phyloP scores from a whole-genome alignment of 1,140 invertebrate species.

The Harpegnathos saltator region DNA sequence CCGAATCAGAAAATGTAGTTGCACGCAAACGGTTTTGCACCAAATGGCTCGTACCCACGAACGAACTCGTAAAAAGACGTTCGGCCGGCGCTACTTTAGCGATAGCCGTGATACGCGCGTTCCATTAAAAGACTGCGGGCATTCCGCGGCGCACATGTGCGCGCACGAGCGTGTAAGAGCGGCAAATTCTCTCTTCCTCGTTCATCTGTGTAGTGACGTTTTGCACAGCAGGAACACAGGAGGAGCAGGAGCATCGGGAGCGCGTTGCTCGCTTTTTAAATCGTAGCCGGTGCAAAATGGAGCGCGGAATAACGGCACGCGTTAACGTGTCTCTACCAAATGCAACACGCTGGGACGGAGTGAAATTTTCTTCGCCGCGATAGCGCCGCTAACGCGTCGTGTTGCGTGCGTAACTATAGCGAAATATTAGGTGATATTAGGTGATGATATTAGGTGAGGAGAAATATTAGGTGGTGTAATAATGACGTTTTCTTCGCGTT shows the following conservation, averaged over 20 bases:
- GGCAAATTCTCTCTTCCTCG: slow-evolving; percentile 26
- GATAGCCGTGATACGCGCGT: slow-evolving; percentile 54
- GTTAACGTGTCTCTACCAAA: slow-evolving; percentile 17
- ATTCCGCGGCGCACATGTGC: slow-evolving; percentile 1
- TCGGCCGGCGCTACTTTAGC: slow-evolving; percentile 56
- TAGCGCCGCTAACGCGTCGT: too few species aligned
- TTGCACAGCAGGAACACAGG: too few species aligned
- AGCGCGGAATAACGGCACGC: not conserved
- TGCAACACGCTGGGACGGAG: not conserved
- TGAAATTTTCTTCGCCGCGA: not conserved
- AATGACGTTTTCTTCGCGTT: too few species aligned
- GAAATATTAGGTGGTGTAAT: too few species aligned
- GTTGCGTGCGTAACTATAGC: too few species aligned
- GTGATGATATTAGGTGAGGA: too few species aligned
- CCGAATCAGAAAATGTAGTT: slow-evolving; percentile 59
- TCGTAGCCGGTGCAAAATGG: slow-evolving; percentile 36
- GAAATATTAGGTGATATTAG: too few species aligned
- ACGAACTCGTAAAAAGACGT: slow-evolving; percentile 72
- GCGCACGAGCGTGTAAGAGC: slow-evolving; percentile 25
- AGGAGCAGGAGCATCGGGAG: slow-evolving; percentile 3
- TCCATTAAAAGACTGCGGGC: slow-evolving; percentile 62
- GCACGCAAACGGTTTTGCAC: slow-evolving; percentile 49
- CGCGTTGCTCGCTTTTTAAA: slow-evolving; percentile 55
- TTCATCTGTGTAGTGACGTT: slow-evolving; percentile 27
- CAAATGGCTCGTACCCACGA: slow-evolving; percentile 61